phyloP scores from a whole-genome alignment of 1,140 invertebrate species.

The Pseudobourletiella spinata region DNA sequence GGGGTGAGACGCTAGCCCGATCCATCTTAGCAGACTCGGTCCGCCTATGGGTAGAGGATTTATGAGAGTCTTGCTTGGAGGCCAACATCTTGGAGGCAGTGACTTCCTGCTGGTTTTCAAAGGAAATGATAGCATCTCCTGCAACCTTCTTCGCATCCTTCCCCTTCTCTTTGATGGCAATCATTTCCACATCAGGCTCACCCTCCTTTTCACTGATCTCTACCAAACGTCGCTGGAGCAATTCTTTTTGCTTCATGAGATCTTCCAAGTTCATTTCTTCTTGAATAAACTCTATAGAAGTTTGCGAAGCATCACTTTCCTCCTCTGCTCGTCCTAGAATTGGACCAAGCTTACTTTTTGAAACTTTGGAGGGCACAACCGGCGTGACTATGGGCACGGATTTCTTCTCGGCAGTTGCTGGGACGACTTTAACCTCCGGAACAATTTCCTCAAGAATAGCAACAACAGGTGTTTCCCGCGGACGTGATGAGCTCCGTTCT shows the following conservation, averaged over 20 bases:
- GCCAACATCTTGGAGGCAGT: neutral
- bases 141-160: conserved; percentile 4
- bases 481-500: too few species aligned
- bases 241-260: conserved; percentile 73
- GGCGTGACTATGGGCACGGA: too few species aligned
- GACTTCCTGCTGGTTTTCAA: conserved; percentile 12
- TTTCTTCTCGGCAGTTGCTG: too few species aligned
- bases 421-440: too few species aligned
- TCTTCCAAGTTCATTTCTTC: conserved; percentile 80
- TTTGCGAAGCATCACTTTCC: conserved; percentile 37
- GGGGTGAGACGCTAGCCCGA: conserved; percentile 22
- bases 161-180: conserved; percentile 19
- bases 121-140: conserved; percentile 11
- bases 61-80: conserved; percentile 12
- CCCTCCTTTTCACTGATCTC: conserved; percentile 37
- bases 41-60: conserved; percentile 39
- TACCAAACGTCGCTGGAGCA: conserved; percentile 42
- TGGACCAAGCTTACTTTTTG: neutral
- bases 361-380: too few species aligned
- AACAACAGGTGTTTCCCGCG: too few species aligned
- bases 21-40: conserved; percentile 40
- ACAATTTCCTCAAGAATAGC: too few species aligned
- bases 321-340: conserved; percentile 42
- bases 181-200: conserved; percentile 33
- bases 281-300: conserved; percentile 62